Evolutionary conservation across 2,888 invertebrate species (phyloP).

Genomic region (Eristalis pertinax): DNA sequence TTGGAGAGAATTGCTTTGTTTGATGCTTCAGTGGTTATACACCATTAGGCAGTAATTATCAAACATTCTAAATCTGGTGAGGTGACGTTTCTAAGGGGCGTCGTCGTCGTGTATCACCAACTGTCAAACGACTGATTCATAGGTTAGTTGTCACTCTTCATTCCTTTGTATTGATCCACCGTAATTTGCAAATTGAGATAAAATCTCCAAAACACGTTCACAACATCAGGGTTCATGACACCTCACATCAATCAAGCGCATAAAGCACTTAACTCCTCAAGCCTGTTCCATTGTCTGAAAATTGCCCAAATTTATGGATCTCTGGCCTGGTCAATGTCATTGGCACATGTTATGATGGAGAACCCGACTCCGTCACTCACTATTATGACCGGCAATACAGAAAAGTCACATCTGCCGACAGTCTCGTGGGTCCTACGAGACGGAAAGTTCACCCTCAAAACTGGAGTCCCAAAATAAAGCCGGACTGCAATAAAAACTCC

Average conservation of each 20-base stretch:
- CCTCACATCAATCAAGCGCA: background rate
- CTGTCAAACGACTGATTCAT: too few species aligned
- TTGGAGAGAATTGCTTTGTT: too few species aligned
- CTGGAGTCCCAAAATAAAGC: background rate
- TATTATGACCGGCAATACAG: background rate
- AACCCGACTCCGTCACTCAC: background rate
- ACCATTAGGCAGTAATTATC: too few species aligned
- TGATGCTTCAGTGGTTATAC: too few species aligned
- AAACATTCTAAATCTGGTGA: too few species aligned
- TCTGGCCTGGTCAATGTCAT: background rate
- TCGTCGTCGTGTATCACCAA: too few species aligned
- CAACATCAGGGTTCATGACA: background rate
- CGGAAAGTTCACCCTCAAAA: constrained; percentile 1
- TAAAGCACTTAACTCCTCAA: background rate
- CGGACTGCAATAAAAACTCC: constrained; percentile 41
- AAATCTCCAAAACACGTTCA: too few species aligned
- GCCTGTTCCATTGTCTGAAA: background rate
- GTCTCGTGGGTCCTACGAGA: background rate
- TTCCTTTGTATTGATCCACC: too few species aligned
- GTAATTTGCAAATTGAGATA: too few species aligned
- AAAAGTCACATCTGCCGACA: background rate
- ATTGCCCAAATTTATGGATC: background rate
- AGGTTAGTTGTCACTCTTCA: too few species aligned
- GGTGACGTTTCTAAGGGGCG: too few species aligned
- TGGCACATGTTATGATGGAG: background rate